These are phyloP conservation scores for Chaetodon trifasciatus DNA, from an alignment of 2,797 vertebrate genomes.

Conservation along the genomic window DNA sequence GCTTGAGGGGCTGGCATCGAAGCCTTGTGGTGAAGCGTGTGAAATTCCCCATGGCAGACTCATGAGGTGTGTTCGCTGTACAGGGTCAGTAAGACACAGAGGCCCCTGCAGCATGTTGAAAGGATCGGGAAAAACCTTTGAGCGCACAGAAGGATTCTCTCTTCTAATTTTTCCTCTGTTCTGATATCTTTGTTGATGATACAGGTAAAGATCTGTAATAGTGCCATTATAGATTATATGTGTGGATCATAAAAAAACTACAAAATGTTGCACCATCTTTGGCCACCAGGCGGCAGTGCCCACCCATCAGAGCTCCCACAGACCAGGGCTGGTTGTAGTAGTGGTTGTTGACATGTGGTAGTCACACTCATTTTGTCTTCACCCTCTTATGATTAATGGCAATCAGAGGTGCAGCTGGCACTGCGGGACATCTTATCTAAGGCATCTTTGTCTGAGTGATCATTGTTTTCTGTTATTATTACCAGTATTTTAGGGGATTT, in stretches of 20 bases:
- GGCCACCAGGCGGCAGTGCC: slow-evolving; percentile 60
- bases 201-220: neutral
- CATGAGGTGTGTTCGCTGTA: slow-evolving; percentile 30
- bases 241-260: neutral
- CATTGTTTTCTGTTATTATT: neutral
- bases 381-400: neutral
- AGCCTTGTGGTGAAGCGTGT: slow-evolving; percentile 52
- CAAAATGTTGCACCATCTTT: neutral
- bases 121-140: neutral
- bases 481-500: slow-evolving; percentile 56
- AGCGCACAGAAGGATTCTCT: neutral
- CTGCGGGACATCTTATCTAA: neutral
- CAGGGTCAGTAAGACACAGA: neutral
- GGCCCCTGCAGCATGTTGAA: neutral
- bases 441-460: neutral
- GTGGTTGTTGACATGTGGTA: slow-evolving; percentile 26
- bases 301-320: neutral
- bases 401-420: slow-evolving; percentile 4
- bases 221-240: neutral
- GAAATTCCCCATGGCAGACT: slow-evolving; percentile 57
- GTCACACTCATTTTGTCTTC: slow-evolving; percentile 6
- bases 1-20: slow-evolving; percentile 42
- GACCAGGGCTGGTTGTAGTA: neutral
- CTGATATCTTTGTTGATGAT: too few species aligned
- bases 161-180: neutral